Base-by-base conservation (phyloP, 2,113 vertebrate species). In the Osmerus eperlanus region DNA sequence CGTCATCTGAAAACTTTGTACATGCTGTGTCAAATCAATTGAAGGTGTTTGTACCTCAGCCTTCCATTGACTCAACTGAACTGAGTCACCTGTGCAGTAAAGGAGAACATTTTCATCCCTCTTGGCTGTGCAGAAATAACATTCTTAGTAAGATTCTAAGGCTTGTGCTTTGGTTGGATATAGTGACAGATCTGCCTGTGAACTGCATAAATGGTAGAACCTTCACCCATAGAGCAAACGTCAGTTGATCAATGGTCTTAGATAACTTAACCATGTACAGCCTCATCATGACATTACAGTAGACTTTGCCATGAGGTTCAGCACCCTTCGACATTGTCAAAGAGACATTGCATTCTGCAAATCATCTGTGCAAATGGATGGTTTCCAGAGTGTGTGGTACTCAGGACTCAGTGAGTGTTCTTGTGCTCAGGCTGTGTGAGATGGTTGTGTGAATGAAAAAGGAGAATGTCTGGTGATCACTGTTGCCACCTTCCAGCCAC, bases 191-290 rank as follows among this genome's bases (percentile, higher is more conserved):
- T 19, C 56, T 59, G 56, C 60, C 28, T 21, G 3, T 51, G 59
- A 56, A 56, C 19, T 2, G 53, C 25, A 76, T 28, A 41, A 82
- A 70, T n/a, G 52, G 23, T 74, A 68, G 56, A 70, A 51, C 51
- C 3, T 54, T 72, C 16, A 15, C 68, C 72, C 60, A 58, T 75
- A 67, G 63, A 67, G 53, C 56, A 75, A 81, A 84, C 73, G 66
- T 60, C 69, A 55, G 70, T 83, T 71, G 74, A 70, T 83, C 71
- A 81, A 81, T 73, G 55, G 36, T 63, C 41, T 83, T 82, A 83
- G 71, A 56, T 80, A 84, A 84, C 74, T 18, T 56, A 69, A 68
- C 63, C 70, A 61, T 78, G 79, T 79, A 59, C 54, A 62, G 63
- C 59, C 51, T 67, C 58, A 47, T 66, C 62, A 36, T 68, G 72